Percentiles rank a stretch among this genome's conserved stretches.
Conservation (phyloP, 1,140 invertebrate genomes). For the Reticulitermes speratus region DNA sequence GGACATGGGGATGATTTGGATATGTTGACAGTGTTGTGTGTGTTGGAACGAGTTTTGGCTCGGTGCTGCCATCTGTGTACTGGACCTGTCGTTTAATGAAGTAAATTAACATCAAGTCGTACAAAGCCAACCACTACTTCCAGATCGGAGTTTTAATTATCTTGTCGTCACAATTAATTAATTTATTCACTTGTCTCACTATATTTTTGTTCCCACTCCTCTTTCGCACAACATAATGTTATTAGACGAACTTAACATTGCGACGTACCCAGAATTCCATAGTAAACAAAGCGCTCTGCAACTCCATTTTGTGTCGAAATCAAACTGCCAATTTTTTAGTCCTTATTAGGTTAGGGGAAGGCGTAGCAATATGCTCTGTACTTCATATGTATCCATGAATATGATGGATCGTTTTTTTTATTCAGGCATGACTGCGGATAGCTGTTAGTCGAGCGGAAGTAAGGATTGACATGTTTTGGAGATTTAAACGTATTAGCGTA, state of each 20-base stretch:
- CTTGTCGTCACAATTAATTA: constrained; percentile 11
- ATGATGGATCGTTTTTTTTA: no score
- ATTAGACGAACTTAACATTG: not conserved
- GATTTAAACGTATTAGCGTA: no score
- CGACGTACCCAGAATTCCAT: not conserved
- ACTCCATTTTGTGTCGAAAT: not conserved
- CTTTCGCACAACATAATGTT: not conserved
- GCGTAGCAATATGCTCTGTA: no score
- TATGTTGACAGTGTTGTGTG: not conserved
- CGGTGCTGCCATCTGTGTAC: not conserved
- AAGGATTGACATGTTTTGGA: no score
- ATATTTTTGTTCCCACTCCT: not conserved
- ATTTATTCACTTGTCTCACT: not conserved
- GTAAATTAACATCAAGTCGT: not conserved
- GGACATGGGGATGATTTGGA: not conserved
- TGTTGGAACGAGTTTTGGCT: not conserved
- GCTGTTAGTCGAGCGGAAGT: no score
- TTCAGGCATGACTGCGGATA: no score
- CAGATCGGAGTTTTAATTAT: not conserved
- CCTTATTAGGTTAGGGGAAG: no score
- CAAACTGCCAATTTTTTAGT: no score
- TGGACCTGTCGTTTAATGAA: not conserved
- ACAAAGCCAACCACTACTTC: not conserved
- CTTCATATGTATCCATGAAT: no score
- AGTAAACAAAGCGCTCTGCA: not conserved